Evolutionary conservation across 2,888 invertebrate species (phyloP).

Genomic region (Piscicola geometra): DNA sequence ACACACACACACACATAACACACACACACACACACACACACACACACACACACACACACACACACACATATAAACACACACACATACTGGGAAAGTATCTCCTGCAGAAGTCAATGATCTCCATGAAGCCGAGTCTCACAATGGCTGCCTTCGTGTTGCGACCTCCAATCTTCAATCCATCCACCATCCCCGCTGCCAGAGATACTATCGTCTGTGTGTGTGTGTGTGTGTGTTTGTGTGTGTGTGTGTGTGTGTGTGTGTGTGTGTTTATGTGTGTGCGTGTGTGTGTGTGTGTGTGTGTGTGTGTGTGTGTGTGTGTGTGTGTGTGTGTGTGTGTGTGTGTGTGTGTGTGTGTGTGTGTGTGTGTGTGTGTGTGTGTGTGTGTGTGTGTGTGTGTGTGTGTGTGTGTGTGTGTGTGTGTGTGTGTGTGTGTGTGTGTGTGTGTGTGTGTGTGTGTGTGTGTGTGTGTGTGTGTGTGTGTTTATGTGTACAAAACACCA

Average conservation of each 20-base stretch:
- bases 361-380: conserved; percentile 9
- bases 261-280: too few relatives aligned
- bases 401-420: too few relatives aligned
- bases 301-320: conserved; percentile 77
- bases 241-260: too few relatives aligned
- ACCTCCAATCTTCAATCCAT: conserved; percentile 88
- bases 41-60: too few relatives aligned
- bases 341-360: conserved; percentile 15
- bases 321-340: conserved; percentile 10
- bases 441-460: too few relatives aligned
- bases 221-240: too few relatives aligned
- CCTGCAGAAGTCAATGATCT: conserved; percentile 94
- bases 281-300: too few relatives aligned
- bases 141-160: conserved; percentile 94
- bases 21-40: too few relatives aligned
- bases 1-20: too few relatives aligned
- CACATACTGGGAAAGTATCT: conserved; percentile 49
- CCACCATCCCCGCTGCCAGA: conserved; percentile 93
- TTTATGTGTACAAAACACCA: not conserved
- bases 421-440: not conserved
- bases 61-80: too few relatives aligned
- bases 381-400: too few relatives aligned
- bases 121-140: conserved; percentile 94
- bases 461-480: too few relatives aligned
- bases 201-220: conserved; percentile 92